Evolutionary conservation across 2,888 invertebrate genomes (phyloP), one percentile per base, ranked within the genome.

Genomic region (Mythimna lalbum): DNA sequence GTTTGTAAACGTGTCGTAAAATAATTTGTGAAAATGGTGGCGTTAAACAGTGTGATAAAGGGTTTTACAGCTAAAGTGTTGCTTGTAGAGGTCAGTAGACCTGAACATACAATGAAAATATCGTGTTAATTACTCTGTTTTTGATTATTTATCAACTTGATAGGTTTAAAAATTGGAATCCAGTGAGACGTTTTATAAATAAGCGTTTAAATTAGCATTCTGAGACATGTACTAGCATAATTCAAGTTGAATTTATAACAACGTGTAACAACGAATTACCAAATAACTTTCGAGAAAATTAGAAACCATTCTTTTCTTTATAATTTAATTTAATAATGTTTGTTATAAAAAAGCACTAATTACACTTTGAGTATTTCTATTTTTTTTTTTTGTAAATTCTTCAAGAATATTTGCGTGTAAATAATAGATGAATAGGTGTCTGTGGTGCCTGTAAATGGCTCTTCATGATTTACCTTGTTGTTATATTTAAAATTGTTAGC

Each of bases 1-100:
- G 67, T 78, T 59, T 72, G 27, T 62, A 63, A 63, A 67, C 47
- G 52, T 49, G 61, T 68, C 60, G 74, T 80, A 65, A 73, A 74
- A 74, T 69, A 59, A 71, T 59, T 68, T 10, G n/a, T 52, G 66
- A 60, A 67, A 61, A 60, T 52, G 49, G 56, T n/a, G 19, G 27
- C 63, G 62, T 70, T 61, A 63, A 65, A 55, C 27, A 57, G 12
- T 4, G 43, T 59, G 64, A 55, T 53, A 62, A 69, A 74, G 73
- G 39, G 59, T 70, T 75, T 59, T 53, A 76, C 17, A 53, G 27
- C 31, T 43, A 23, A 53, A 50, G 27, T 43, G 21, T 39, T 50
- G 43, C 17, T 39, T 10, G 5, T 10, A 59, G 17, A 36, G 36
- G 52, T 52, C 50, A 50, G 23, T 52, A 53, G 53, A 62, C 57